Conservation (phyloP, 2,888 invertebrate species). For the Mesorhabditis sp. region DNA sequence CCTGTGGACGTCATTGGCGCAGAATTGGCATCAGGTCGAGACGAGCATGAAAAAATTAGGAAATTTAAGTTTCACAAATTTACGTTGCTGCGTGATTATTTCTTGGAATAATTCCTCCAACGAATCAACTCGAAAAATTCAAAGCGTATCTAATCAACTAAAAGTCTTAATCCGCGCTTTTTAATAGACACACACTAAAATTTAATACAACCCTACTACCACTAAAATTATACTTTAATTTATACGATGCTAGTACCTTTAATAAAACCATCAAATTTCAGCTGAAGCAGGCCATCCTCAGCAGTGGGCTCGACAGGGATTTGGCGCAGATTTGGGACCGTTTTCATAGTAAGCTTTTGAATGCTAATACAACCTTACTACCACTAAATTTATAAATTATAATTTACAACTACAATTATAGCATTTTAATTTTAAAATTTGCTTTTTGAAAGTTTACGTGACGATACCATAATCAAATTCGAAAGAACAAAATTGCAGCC, state of each 20-base stretch:
- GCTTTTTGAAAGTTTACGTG: not conserved
- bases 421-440: not conserved
- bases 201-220: too few relatives aligned
- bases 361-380: not conserved
- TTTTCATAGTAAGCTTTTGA: not conserved
- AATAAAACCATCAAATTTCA: not conserved
- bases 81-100: too few relatives aligned
- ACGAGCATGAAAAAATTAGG: not conserved
- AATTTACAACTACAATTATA: not conserved
- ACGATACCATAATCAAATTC: not conserved
- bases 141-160: too few relatives aligned
- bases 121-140: too few relatives aligned
- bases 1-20: not conserved
- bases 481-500: too few relatives aligned
- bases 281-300: not conserved
- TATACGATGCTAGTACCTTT: too few relatives aligned
- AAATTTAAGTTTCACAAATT: not conserved
- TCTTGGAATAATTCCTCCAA: too few relatives aligned
- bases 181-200: too few relatives aligned
- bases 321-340: not conserved
- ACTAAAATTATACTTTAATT: too few relatives aligned
- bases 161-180: too few relatives aligned
- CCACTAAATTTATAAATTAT: not conserved
- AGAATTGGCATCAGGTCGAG: conserved; percentile 3
- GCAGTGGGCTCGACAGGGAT: not conserved